Evolutionary conservation across 2,888 invertebrate species (phyloP).

Genomic region (Harpalus rubripes): DNA sequence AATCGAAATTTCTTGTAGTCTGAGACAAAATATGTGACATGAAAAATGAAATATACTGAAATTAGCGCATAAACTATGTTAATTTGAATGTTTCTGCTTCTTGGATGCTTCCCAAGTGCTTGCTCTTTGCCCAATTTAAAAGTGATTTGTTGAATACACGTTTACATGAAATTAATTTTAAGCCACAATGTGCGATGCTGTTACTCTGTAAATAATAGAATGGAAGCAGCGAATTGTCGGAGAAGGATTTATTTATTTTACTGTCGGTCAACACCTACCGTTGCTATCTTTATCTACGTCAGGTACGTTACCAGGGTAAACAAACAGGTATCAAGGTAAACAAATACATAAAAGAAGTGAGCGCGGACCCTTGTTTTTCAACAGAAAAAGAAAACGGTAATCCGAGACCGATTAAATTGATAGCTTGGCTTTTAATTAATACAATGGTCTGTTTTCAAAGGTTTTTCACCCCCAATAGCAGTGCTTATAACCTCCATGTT

Average conservation of each 20-base stretch:
- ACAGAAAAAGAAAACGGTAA: conserved; percentile 2
- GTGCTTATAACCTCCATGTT: too few species aligned
- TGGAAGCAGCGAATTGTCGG: neutral
- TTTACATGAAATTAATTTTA: conserved; percentile 45
- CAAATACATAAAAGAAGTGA: conserved; percentile 30
- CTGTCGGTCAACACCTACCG: conserved; percentile 5
- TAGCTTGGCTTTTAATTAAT: neutral
- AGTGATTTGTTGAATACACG: conserved; percentile 51
- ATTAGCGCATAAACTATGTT: conserved; percentile 49
- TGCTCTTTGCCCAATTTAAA: conserved; percentile 49
- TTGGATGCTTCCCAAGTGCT: conserved; percentile 43
- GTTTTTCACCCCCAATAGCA: too few species aligned
- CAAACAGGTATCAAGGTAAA: conserved; percentile 31
- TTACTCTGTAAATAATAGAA: neutral
- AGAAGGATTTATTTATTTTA: conserved; percentile 24
- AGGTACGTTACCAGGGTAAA: conserved; percentile 14
- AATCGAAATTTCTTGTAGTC: conserved; percentile 40
- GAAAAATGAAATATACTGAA: conserved; percentile 45
- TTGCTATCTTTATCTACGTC: conserved; percentile 20
- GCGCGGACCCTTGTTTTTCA: neutral
- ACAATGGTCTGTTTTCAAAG: neutral
- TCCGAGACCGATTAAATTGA: conserved; percentile 5
- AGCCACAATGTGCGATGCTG: conserved; percentile 3
- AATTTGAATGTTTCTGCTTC: conserved; percentile 40
- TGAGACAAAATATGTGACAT: conserved; percentile 43